These are phyloP conservation scores for Zele albiditarsus DNA, from an alignment of 2,888 invertebrate species.

Conservation along the genomic window DNA sequence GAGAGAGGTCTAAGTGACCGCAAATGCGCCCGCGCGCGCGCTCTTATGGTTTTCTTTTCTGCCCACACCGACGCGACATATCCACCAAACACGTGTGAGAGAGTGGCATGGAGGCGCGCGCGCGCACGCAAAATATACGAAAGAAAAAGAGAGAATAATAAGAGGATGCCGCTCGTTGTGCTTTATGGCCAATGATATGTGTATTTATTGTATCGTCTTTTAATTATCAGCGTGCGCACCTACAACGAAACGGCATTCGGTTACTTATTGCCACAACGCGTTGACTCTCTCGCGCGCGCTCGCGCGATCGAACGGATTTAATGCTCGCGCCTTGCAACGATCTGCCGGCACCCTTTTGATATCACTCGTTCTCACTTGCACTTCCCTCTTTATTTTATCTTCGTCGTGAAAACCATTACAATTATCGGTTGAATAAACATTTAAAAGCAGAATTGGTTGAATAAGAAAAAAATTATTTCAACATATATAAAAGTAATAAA, in stretches of 20 bases:
- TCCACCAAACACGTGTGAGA: not conserved
- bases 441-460: not conserved
- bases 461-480: not conserved
- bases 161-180: constrained; percentile 50
- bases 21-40: constrained; percentile 8
- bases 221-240: constrained; percentile 72
- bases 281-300: constrained; percentile 32
- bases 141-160: constrained; percentile 23
- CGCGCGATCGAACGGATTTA: constrained; percentile 53
- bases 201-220: constrained; percentile 73
- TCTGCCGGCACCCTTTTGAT: constrained; percentile 53
- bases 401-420: constrained; percentile 53
- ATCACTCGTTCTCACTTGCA: constrained; percentile 45
- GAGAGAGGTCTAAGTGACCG: constrained; percentile 52
- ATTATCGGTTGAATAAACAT: constrained; percentile 49
- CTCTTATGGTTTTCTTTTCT: constrained; percentile 49
- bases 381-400: constrained; percentile 48
- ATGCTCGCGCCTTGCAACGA: constrained; percentile 58
- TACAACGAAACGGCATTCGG: constrained; percentile 71
- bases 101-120: not conserved
- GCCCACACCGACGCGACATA: constrained; percentile 60
- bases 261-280: constrained; percentile 68
- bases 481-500: not conserved
- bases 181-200: constrained; percentile 72
- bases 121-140: not conserved